Evolutionary conservation across 2,797 vertebrate species (phyloP), one percentile per base, ranked within the genome.

Genomic region (Oreortyx pictus): DNA sequence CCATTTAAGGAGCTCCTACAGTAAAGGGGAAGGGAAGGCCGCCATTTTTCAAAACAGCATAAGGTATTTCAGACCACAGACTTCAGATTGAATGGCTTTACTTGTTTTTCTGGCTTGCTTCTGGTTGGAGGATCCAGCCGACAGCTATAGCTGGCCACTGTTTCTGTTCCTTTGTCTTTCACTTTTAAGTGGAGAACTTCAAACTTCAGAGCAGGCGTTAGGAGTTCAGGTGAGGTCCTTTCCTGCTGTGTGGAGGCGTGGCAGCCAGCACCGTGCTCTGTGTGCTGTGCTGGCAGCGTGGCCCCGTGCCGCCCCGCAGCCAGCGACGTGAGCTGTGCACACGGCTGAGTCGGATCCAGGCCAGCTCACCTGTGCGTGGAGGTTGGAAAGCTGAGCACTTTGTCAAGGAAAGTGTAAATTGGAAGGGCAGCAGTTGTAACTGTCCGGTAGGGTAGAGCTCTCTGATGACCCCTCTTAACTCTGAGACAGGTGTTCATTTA

Each of bases 401-500:
- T 67, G 91, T 88, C 89, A 92, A 92, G 89, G 79, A 79, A 74
- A 14, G 57, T 60, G 87, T 86, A 90, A 91, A 92, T 68, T 88
- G 88, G 54, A 67, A 49, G 66, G 68, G 31, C 73, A 83, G 56
- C 59, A 11, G 66, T 75, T 86, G 68, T 62, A 92, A 61, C 86
- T 91, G 86, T 56, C 50, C 77, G 64, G 80, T 88, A 50, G 54
- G 57, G 11, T 57, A 31, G 27, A 44, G 67, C 18, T 14, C 68
- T 77, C 39, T 47, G 68, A 82, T 88, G 67, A 27, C n/a, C 31
- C 72, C 62, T 88, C 57, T 44, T 85, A 43, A 57, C 41, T 10
- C 47, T 24, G 44, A 41, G 16, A 41, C 23, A 61, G 49, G 59
- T 75, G 87, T 52, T 24, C 44, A 3, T 66, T 91, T 93, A 90